These are phyloP conservation scores for Limonius californicus DNA, from an alignment of 1,140 invertebrate species.

Conservation along the genomic window DNA sequence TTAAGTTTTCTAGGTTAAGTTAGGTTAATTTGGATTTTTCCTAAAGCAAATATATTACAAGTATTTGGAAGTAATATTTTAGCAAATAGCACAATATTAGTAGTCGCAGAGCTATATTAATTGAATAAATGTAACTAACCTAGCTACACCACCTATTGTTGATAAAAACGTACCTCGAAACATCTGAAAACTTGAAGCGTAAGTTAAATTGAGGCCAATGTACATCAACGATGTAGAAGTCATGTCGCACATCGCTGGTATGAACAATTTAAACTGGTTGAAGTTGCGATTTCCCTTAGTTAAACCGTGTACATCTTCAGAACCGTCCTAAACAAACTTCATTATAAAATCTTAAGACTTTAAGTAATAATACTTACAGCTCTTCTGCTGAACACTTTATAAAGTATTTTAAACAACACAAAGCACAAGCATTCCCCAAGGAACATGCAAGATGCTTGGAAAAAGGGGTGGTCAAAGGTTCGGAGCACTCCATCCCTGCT, in stretches of 20 bases:
- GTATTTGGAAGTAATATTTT: too few species aligned
- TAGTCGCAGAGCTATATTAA: too few species aligned
- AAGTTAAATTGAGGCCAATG: slow-evolving; percentile 86
- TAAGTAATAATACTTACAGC: slow-evolving; percentile 57
- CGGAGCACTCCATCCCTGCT: slow-evolving; percentile 61
- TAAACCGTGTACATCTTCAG: slow-evolving; percentile 55
- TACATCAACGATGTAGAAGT: slow-evolving; percentile 83
- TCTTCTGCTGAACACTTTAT: slow-evolving; percentile 49
- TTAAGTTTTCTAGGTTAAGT: too few species aligned
- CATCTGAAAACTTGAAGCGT: slow-evolving; percentile 96
- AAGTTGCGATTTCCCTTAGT: slow-evolving; percentile 67
- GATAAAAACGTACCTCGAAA: slow-evolving; percentile 66
- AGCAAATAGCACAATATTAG: too few species aligned
- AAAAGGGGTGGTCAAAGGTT: slow-evolving; percentile 83
- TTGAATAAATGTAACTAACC: too few species aligned
- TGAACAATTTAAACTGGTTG: slow-evolving; percentile 76
- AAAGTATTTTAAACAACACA: slow-evolving; percentile 65
- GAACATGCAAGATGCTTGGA: slow-evolving; percentile 86
- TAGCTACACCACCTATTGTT: too few species aligned
- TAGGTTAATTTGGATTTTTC: too few species aligned
- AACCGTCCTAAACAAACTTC: slow-evolving; percentile 50
- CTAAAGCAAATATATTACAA: too few species aligned
- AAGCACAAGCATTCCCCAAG: slow-evolving; percentile 84
- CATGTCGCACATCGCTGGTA: slow-evolving; percentile 84
- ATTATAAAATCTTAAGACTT: too few species aligned